phyloP scores from a whole-genome alignment of 2,113 vertebrate species.

The Astur gentilis region DNA sequence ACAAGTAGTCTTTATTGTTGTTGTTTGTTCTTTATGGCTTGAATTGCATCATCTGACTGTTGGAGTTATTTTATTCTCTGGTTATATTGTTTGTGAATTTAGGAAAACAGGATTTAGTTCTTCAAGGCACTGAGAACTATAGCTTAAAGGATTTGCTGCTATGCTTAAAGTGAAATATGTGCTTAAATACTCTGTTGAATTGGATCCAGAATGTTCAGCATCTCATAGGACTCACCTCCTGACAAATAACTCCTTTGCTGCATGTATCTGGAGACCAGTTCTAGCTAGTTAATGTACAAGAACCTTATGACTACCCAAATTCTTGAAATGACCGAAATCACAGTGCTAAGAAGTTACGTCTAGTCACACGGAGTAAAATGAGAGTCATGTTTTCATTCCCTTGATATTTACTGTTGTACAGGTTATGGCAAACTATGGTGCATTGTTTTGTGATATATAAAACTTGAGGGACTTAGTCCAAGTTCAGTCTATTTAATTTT shows the following conservation, averaged over 20 bases:
- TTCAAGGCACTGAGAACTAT: neutral
- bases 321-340: neutral
- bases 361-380: neutral
- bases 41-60: neutral
- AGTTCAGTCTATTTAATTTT: neutral
- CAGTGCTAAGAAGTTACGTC: neutral
- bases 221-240: neutral
- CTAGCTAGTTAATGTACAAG: neutral
- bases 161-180: neutral
- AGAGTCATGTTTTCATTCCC: neutral
- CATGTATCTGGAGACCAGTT: neutral
- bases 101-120: neutral
- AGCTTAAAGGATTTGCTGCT: neutral
- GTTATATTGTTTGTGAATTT: neutral
- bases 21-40: neutral
- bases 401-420: neutral
- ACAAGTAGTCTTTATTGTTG: neutral
- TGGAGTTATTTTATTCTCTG: neutral
- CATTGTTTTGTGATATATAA: neutral
- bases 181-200: neutral
- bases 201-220: neutral
- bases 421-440: neutral
- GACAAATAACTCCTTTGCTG: neutral
- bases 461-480: neutral
- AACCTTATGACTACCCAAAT: neutral